A percentile compares a stretch with the other conserved stretches of the same genome.
Evolutionary conservation across 2,113 vertebrate species (phyloP).

Genomic region (Catharus minimus): DNA sequence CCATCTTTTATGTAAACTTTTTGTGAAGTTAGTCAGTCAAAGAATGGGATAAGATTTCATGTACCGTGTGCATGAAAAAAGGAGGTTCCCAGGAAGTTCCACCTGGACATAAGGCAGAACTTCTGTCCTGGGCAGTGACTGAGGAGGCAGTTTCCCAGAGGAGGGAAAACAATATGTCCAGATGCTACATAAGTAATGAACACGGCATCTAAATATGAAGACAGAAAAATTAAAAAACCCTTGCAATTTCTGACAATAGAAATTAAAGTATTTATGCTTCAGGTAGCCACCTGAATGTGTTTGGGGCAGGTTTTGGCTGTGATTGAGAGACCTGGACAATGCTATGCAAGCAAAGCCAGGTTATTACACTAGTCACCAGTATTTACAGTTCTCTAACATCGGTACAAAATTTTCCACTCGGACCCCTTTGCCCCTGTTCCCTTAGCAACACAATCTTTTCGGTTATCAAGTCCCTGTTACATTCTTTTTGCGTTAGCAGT

Average conservation of each 20-base stretch:
- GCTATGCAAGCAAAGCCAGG: too few species aligned
- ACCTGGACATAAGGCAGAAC: too few species aligned
- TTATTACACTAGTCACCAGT: too few species aligned
- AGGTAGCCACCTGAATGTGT: not conserved
- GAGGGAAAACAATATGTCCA: not conserved
- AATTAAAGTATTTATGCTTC: not conserved
- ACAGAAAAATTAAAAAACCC: rapidly evolving
- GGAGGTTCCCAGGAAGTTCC: too few species aligned
- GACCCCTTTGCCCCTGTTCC: not conserved
- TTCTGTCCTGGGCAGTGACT: too few species aligned
- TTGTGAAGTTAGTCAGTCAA: not conserved
- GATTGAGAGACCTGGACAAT: too few species aligned
- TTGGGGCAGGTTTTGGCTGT: not conserved
- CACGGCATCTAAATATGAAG: not conserved
- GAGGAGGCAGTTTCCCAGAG: not conserved
- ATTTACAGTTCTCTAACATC: not conserved
- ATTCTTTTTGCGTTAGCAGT: not conserved
- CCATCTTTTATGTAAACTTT: not conserved
- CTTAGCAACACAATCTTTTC: not conserved
- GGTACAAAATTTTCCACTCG: not conserved
- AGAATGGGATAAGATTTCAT: not conserved
- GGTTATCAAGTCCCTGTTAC: not conserved
- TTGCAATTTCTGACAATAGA: not conserved
- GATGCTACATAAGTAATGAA: not conserved
- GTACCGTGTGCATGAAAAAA: not conserved